A percentile compares a stretch with the other conserved stretches of the same genome.
Conservation (phyloP, 2,113 vertebrate genomes). For the rabbit (Oryctolagus cuniculus) region mOryCun1.1 NC_091449.1:60322001-60322500, state of each 20-base stretch:
- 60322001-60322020: not conserved
- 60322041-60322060: not conserved
- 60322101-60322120: not conserved
- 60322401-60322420: not conserved
- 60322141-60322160: not conserved
- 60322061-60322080: not conserved
- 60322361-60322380: not conserved
- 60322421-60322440: not conserved
- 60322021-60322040: not conserved
- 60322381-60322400: not conserved
- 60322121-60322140: not conserved
- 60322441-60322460: not conserved
- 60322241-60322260: not conserved
- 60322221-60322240: not conserved
- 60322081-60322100: not conserved
- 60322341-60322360: not conserved
- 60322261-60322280: not conserved
- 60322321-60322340: not conserved
- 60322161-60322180: not conserved
- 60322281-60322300: conserved; percentile 4
- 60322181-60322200: not conserved
- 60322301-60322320: not conserved
- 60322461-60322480: not conserved
- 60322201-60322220: not conserved
- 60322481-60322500: not conserved